Evolutionary conservation across 1,140 invertebrate genomes (phyloP), one percentile per base, ranked within the genome.

Genomic region (Cyclargus thomasi): DNA sequence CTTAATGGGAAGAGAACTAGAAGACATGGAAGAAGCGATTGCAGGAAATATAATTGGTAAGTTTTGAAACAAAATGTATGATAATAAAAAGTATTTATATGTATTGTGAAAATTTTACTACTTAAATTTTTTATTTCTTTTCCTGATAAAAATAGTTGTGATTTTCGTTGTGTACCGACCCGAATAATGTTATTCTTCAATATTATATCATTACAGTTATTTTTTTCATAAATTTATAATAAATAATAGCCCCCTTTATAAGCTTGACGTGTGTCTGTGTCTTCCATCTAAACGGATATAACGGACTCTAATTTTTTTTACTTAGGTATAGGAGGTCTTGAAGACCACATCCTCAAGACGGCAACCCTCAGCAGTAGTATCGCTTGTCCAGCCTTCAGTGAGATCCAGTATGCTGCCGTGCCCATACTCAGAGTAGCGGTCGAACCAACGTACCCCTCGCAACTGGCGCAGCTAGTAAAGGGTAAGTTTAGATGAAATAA

Each of bases 351-450:
- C 14, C 88, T 99, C 0, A 98, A 98, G 90, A 97, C 96, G 14
- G 97, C 96, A 0, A 99, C 98, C 0, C 83, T 99, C n/a, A 97
- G 97, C 11, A 94, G 93, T 65, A 95, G 94, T 0, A 77, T 97
- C 21, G 94, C 94, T 68, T 98, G 97, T 91, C 96, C 97, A 0
- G 93, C 98, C 0, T 98, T 99, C 78, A 95, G 95, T 47, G 97
- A 99, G 79, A 86, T 97, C 47, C 94, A 94, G 65, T 93, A 94
- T 55, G 93, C 96, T 75, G 93, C 95, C 2, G 94, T 95, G 6
- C 98, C 98, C 0, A 98, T 99, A 73, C 91, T 99, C 0, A 93
- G 97, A 67, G 98, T 99, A 2, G 98, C 98, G 8, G 91, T 99
- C n/a, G 97, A 99, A 86, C 97, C 98, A 2, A 93, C 93, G 63